Percentiles rank a stretch among this genome's conserved stretches.
phyloP scores from a whole-genome alignment of 2,888 invertebrate species.

The Diachrysia chrysitis region DNA sequence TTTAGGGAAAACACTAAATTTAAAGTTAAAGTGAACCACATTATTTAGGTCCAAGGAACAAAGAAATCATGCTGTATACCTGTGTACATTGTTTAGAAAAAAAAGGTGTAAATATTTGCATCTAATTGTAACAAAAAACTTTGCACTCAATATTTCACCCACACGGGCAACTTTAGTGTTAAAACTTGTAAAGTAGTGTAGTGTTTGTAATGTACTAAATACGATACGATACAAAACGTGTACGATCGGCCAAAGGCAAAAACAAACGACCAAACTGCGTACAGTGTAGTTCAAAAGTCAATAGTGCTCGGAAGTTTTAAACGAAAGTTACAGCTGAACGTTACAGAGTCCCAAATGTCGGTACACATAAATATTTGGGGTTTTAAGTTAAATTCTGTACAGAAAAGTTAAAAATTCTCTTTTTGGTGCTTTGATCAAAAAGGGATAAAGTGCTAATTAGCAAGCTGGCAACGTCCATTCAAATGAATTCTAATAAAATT shows the following conservation, averaged over 20 bases:
- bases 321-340: conserved; percentile 30
- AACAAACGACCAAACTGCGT: background rate
- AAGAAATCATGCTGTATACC: no score
- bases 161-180: background rate
- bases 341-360: conserved; percentile 42
- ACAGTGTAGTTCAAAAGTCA: conserved; percentile 27
- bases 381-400: conserved; percentile 20
- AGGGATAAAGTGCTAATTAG: conserved; percentile 78
- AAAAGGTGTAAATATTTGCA: no score
- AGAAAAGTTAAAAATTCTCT: conserved; percentile 8
- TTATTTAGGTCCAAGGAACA: no score
- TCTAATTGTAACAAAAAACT: no score
- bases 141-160: background rate
- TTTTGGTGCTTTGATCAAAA: conserved; percentile 56
- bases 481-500: conserved; percentile 86
- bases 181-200: background rate
- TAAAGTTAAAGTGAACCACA: no score
- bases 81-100: no score
- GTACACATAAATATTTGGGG: conserved; percentile 35
- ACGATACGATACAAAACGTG: background rate
- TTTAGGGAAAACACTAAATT: background rate
- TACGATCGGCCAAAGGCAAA: background rate
- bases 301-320: conserved; percentile 30
- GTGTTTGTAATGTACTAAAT: background rate
- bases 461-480: conserved; percentile 70